These are phyloP conservation scores for Cottoperca gobio DNA, from an alignment of 2,797 vertebrate genomes.

Conservation along the genomic window DNA sequence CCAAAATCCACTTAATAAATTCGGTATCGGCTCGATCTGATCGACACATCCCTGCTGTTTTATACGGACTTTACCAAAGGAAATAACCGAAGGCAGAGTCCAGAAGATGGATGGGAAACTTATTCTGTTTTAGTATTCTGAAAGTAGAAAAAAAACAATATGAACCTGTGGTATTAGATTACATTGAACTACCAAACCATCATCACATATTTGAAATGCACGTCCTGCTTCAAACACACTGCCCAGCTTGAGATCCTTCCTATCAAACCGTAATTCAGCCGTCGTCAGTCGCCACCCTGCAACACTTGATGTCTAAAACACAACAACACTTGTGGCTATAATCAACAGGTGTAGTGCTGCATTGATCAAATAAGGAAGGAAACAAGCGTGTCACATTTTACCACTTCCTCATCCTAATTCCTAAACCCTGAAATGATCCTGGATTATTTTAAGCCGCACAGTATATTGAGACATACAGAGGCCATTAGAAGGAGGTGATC, in stretches of 20 bases:
- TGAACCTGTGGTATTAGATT: background rate
- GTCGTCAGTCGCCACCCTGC: conserved; percentile 13
- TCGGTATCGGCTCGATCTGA: background rate
- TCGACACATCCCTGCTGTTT: background rate
- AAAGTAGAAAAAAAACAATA: background rate
- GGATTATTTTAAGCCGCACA: conserved; percentile 65
- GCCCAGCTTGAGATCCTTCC: background rate
- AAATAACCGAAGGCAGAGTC: background rate
- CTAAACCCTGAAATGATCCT: conserved; percentile 45
- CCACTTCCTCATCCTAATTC: conserved; percentile 57
- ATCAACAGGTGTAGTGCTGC: conserved; percentile 38
- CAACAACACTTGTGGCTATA: conserved; percentile 28
- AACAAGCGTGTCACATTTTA: conserved; percentile 46
- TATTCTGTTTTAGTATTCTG: background rate
- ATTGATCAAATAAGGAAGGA: conserved; percentile 46
- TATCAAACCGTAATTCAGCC: background rate
- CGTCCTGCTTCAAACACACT: background rate
- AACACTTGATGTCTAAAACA: conserved; percentile 34
- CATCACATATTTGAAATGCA: background rate
- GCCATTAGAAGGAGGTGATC: conserved; percentile 62
- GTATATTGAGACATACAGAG: conserved; percentile 55
- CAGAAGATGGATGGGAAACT: background rate
- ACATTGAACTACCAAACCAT: background rate
- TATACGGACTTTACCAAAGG: background rate
- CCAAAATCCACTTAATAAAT: background rate